phyloP scores from a whole-genome alignment of 2,797 vertebrate species.

The Aulostomus chinensis region DNA sequence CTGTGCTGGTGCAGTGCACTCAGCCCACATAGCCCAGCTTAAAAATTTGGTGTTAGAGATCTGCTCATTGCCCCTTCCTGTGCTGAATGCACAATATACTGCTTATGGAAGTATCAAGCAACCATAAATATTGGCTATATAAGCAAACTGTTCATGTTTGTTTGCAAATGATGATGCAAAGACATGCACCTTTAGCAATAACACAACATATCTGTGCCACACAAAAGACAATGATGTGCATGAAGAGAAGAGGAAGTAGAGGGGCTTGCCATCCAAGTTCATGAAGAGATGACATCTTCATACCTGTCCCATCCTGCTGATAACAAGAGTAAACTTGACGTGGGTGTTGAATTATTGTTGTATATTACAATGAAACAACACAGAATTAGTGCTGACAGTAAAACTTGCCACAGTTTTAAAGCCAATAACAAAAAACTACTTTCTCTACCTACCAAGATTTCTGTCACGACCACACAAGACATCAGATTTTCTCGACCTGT shows the following conservation, averaged over 20 bases:
- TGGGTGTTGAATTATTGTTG: too few relatives aligned
- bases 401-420: too few relatives aligned
- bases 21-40: constrained; percentile 4
- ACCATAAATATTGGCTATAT: background rate
- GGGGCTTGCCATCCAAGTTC: background rate
- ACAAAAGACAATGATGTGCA: background rate
- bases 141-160: background rate
- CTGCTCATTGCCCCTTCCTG: constrained; percentile 4
- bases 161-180: background rate
- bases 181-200: too few relatives aligned
- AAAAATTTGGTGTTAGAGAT: constrained; percentile 16
- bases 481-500: background rate
- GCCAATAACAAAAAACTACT: too few relatives aligned
- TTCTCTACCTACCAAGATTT: too few relatives aligned
- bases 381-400: too few relatives aligned
- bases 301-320: too few relatives aligned
- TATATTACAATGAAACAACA: too few relatives aligned
- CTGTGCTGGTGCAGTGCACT: background rate
- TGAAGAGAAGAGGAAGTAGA: background rate
- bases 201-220: too few relatives aligned
- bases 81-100: background rate
- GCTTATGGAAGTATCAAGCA: background rate
- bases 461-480: background rate
- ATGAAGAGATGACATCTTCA: too few relatives aligned
- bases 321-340: too few relatives aligned